phyloP scores from a whole-genome alignment of 2,888 invertebrate genomes.

The Lamellibrachia columna region DNA sequence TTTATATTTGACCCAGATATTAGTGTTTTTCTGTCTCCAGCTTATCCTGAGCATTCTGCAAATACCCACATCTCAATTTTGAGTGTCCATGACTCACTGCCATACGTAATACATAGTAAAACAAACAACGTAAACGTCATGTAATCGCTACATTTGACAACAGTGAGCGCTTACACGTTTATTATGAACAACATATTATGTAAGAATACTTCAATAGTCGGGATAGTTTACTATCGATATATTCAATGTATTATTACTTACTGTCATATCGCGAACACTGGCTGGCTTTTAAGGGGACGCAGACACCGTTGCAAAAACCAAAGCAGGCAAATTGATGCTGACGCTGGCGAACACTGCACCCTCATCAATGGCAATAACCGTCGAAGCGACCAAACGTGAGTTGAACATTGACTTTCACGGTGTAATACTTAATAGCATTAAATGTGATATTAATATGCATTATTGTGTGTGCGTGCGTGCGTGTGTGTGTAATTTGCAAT shows the following conservation, averaged over 20 bases:
- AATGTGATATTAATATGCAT: background rate
- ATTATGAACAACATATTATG: too few relatives aligned
- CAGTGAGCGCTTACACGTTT: too few relatives aligned
- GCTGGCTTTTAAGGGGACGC: background rate
- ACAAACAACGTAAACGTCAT: too few relatives aligned
- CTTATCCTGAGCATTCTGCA: too few relatives aligned
- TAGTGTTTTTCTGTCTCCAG: too few relatives aligned
- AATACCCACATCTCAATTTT: too few relatives aligned
- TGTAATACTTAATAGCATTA: background rate
- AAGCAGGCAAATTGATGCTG: background rate
- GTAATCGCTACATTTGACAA: too few relatives aligned
- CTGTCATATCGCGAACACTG: background rate
- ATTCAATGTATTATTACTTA: background rate
- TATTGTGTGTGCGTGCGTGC: background rate
- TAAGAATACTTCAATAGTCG: background rate
- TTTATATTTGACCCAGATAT: too few relatives aligned
- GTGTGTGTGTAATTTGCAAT: background rate
- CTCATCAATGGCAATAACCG: background rate
- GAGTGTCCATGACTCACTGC: too few relatives aligned
- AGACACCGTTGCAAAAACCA: background rate
- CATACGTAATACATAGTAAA: too few relatives aligned
- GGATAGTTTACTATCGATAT: background rate
- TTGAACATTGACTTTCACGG: background rate
- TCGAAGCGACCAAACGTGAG: constrained; percentile 7
- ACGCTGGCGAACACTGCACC: background rate